Evolutionary conservation across 2,113 vertebrate species (phyloP), one percentile per base, ranked within the genome.

Genomic region (Cervus canadensis): DNA sequence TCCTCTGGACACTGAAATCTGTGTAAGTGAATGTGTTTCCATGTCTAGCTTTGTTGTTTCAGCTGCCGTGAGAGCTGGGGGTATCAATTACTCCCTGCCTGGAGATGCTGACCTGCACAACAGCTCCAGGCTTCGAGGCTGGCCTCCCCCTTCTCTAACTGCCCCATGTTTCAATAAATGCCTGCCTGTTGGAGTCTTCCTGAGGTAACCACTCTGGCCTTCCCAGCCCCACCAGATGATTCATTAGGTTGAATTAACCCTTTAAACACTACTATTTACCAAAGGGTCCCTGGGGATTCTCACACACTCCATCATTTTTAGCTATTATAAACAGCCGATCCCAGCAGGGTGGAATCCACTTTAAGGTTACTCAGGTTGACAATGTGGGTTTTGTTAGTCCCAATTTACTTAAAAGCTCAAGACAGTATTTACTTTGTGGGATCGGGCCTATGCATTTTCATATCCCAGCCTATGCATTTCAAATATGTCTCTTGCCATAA

Each of bases 21-120:
- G 78, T 36, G 98, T 95, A 94, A 97, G 97, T 59, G 96, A 94
- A 89, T 0, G 1, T 84, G 96, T 98, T 96, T 96, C 96, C 97
- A 96, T 94, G 98, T 98, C 94, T 97, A 92, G 93, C 86, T 96
- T 88, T 99, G 98, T 99, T 99, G 98, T 98, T 98, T 98, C 99
- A 99, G 99, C 99, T 99, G 99, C 71, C 94, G 54, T 5, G 92
- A 98, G 98, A 84, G 84, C 95, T 83, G 90, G 85, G 98, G 97
- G 93, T 98, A 98, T 98, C 98, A 98, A 96, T 98, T 98, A 98
- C 97, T 97, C 92, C 86, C 87, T 23, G 85, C 67, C 50, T 87
- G 94, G 96, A 98, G 97, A 97, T 90, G 95, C 98, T 96, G 98
- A 98, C 97, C 97, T 95, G 87, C 97, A 76, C 91, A 94, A 93